Percentiles rank a stretch among this genome's conserved stretches.
These are phyloP conservation scores for Botia almorhae DNA, from an alignment of 2,797 vertebrate genomes.

Conservation along the genomic window DNA sequence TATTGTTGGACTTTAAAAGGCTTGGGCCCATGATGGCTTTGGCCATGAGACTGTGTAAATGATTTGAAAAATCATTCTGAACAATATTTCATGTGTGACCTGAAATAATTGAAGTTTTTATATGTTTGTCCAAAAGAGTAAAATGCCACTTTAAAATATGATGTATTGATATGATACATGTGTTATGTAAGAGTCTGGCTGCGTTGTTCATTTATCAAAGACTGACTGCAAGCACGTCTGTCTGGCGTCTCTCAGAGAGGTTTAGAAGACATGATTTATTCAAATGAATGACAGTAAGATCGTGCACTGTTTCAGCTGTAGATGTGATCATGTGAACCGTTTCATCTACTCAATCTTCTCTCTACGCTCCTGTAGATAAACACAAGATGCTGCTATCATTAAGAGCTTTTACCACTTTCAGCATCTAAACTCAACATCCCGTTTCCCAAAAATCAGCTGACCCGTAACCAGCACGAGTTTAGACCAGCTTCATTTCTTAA, in stretches of 20 bases:
- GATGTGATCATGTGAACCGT: neutral
- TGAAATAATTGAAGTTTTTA: neutral
- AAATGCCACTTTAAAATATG: neutral
- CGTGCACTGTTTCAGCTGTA: neutral
- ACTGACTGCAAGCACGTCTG: neutral
- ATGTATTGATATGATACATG: neutral
- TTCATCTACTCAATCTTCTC: neutral
- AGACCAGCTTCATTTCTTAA: too few relatives aligned
- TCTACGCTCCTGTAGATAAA: neutral
- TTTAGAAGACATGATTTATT: neutral
- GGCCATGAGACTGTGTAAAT: too few relatives aligned
- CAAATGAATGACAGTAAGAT: neutral
- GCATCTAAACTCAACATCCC: neutral
- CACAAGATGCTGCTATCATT: neutral
- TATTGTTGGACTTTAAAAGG: too few relatives aligned
- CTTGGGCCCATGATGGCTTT: too few relatives aligned
- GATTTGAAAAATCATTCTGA: too few relatives aligned
- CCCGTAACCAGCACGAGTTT: neutral
- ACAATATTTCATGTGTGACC: neutral
- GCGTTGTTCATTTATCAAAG: neutral
- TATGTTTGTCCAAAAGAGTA: neutral
- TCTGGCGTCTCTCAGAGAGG: neutral
- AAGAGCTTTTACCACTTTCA: neutral
- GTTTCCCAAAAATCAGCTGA: slow-evolving; percentile 5
- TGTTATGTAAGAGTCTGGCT: neutral